phyloP scores from a whole-genome alignment of 2,888 invertebrate species.

The Perizoma flavofasciatum region DNA sequence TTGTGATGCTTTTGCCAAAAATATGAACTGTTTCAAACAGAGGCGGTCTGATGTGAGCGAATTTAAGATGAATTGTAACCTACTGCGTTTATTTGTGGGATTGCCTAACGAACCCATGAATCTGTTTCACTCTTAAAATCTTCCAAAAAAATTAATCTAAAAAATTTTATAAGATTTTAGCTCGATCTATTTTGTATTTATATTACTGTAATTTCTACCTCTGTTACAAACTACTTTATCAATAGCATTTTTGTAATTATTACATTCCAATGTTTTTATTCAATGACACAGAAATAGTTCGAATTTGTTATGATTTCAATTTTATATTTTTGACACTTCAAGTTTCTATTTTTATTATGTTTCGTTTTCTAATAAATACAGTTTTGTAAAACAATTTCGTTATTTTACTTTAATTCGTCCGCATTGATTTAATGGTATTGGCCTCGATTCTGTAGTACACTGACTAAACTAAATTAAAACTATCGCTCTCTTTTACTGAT shows the following conservation, averaged over 20 bases:
- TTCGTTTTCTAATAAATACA: slow-evolving; percentile 38
- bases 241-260: slow-evolving; percentile 36
- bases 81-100: background rate
- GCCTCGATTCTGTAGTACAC: no score
- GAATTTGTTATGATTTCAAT: slow-evolving; percentile 27
- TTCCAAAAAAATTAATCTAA: slow-evolving; percentile 24
- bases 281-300: slow-evolving; percentile 18
- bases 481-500: no score
- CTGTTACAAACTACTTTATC: slow-evolving; percentile 17
- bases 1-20: slow-evolving; percentile 36
- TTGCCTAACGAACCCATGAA: slow-evolving; percentile 10
- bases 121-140: slow-evolving; percentile 16
- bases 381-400: slow-evolving; percentile 29
- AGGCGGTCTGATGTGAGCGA: slow-evolving; percentile 24
- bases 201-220: slow-evolving; percentile 6
- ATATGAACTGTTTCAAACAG: slow-evolving; percentile 12
- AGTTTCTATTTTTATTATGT: slow-evolving; percentile 33
- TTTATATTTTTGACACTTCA: slow-evolving; percentile 28
- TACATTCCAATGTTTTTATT: slow-evolving; percentile 37
- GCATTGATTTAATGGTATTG: no score
- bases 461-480: no score
- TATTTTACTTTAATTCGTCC: slow-evolving; percentile 3
- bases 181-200: slow-evolving; percentile 12
- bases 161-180: slow-evolving; percentile 16
- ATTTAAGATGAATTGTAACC: slow-evolving; percentile 21